phyloP scores from a whole-genome alignment of 2,888 invertebrate genomes.

The Calameuta pallipes region DNA sequence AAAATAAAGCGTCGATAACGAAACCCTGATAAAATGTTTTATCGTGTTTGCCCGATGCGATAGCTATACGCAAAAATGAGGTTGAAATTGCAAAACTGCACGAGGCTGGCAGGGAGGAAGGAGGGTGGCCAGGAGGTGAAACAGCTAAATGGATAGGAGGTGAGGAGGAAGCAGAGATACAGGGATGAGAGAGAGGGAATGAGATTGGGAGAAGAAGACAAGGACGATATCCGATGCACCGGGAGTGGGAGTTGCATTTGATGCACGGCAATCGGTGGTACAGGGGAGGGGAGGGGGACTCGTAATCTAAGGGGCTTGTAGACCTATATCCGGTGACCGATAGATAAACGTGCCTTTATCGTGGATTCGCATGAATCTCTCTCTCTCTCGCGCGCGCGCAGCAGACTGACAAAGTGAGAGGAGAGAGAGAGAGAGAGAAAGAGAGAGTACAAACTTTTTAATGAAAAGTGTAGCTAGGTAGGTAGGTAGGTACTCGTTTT shows the following conservation, averaged over 20 bases:
- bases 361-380: slow-evolving; percentile 44
- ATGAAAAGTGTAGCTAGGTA: no score
- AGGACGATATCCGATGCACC: background rate
- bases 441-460: no score
- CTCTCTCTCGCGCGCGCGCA: background rate
- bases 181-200: slow-evolving; percentile 15
- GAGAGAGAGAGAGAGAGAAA: no score
- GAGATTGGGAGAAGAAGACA: background rate
- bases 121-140: slow-evolving; percentile 15
- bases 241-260: slow-evolving; percentile 26
- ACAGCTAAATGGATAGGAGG: slow-evolving; percentile 19
- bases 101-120: slow-evolving; percentile 13
- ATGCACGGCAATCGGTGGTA: slow-evolving; percentile 10
- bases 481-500: no score
- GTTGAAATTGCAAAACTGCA: slow-evolving; percentile 63
- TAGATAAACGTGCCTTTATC: slow-evolving; percentile 54
- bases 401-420: no score
- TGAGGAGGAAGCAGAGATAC: background rate
- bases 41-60: slow-evolving; percentile 61
- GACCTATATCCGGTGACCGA: slow-evolving; percentile 55
- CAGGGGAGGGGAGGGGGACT: slow-evolving; percentile 24
- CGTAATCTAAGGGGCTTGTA: slow-evolving; percentile 55
- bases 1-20: slow-evolving; percentile 61
- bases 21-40: slow-evolving; percentile 50
- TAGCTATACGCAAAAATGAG: slow-evolving; percentile 63